Conservation (phyloP, 2,888 invertebrate genomes). For the Coleophora flavipennella region DNA sequence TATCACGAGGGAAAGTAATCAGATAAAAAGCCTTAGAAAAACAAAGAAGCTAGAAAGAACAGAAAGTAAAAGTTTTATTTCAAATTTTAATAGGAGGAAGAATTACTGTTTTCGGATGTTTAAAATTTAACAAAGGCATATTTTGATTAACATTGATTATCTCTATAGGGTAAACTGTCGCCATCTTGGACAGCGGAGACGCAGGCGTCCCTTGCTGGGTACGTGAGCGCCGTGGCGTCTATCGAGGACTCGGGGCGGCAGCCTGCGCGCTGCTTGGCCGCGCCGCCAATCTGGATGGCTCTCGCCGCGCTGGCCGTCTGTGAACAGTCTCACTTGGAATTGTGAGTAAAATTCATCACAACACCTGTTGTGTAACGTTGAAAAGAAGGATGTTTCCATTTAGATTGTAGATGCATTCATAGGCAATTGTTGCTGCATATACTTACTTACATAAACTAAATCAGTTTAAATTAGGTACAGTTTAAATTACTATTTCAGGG, state of each 20-base stretch:
- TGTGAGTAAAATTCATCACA: conserved; percentile 31
- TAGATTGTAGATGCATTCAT: no score
- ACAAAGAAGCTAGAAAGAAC: no score
- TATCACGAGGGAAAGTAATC: no score
- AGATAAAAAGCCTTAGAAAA: no score
- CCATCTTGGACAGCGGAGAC: conserved; percentile 90
- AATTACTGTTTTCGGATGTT: no score
- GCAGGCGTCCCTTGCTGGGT: conserved; percentile 89
- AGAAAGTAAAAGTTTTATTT: no score
- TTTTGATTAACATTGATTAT: no score
- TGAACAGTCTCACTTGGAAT: conserved; percentile 91
- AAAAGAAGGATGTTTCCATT: no score
- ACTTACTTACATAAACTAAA: neutral
- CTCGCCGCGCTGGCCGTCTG: conserved; percentile 94
- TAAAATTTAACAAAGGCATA: no score
- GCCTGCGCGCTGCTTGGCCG: conserved; percentile 84
- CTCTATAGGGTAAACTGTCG: conserved; percentile 84
- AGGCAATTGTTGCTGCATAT: neutral
- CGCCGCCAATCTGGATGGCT: conserved; percentile 92
- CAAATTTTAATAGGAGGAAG: no score
- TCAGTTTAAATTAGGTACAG: no score
- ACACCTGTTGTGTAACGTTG: neutral
- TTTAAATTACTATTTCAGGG: no score
- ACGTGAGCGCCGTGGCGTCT: conserved; percentile 87
- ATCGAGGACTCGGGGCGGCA: conserved; percentile 82